phyloP scores from a whole-genome alignment of 2,113 vertebrate species.

The Orientallactaga bullata region DNA sequence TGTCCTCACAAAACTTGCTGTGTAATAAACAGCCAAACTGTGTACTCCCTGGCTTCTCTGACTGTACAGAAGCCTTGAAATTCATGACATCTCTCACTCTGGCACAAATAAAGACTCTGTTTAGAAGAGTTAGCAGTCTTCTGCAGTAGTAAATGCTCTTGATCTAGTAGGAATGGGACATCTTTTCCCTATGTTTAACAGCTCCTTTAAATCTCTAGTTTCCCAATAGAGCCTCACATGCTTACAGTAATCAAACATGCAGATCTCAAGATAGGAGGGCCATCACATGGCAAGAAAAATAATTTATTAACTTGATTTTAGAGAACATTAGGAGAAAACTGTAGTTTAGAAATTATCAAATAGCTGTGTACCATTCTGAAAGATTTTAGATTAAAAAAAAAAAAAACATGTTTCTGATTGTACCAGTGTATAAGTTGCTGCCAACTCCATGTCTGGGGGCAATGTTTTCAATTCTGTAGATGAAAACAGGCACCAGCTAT shows the following conservation, averaged over 20 bases:
- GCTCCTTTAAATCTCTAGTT: not conserved
- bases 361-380: not conserved
- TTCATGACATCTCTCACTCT: not conserved
- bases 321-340: not conserved
- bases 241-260: not conserved
- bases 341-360: not conserved
- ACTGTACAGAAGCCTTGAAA: not conserved
- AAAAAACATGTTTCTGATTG: not conserved
- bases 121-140: constrained; percentile 28
- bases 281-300: not conserved
- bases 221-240: not conserved
- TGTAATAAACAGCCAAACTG: constrained; percentile 12
- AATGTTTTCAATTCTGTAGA: not conserved
- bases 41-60: not conserved
- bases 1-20: not conserved
- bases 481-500: not conserved
- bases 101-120: constrained; percentile 43
- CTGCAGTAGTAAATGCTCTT: constrained; percentile 13
- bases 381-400: not conserved
- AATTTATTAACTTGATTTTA: not conserved
- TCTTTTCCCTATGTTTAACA: rapidly evolving
- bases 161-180: not conserved
- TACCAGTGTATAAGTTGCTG: rapidly evolving
- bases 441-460: not conserved
- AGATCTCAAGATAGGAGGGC: not conserved